Evolutionary conservation across 2,113 vertebrate species (phyloP).

Genomic region (Nothobranchius kuhntae): DNA sequence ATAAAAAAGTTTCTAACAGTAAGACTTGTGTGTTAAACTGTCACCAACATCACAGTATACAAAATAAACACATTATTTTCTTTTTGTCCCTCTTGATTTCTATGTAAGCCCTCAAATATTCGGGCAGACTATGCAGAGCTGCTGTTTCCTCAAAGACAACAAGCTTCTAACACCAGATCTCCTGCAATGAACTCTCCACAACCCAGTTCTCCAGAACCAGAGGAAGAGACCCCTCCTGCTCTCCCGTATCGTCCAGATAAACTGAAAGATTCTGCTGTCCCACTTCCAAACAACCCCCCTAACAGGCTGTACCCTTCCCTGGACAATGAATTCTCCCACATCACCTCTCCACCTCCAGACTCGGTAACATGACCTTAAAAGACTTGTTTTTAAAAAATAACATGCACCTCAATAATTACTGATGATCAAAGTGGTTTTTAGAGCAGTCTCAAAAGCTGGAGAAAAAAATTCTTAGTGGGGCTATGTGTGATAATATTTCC

Average conservation of each 20-base stretch:
- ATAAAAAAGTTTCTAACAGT: no score
- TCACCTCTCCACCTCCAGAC: not conserved
- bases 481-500: no score
- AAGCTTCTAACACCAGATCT: not conserved
- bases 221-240: conserved; percentile 30
- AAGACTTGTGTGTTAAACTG: not conserved
- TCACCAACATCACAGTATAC: no score
- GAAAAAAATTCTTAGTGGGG: no score
- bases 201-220: not conserved
- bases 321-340: conserved; percentile 23
- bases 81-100: not conserved
- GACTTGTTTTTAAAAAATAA: no score
- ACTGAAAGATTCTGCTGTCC: not conserved
- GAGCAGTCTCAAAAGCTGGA: no score
- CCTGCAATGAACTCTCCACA: not conserved
- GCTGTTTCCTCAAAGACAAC: conserved; percentile 44
- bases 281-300: not conserved
- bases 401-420: no score
- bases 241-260: conserved; percentile 42
- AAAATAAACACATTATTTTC: not conserved
- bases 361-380: conserved; percentile 41
- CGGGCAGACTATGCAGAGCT: conserved; percentile 62
- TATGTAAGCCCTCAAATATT: conserved; percentile 37
- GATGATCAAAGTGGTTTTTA: no score
- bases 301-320: conserved; percentile 66